Evolutionary conservation across 1,140 invertebrate genomes (phyloP).

Genomic region (Hypsibius dujardini): DNA sequence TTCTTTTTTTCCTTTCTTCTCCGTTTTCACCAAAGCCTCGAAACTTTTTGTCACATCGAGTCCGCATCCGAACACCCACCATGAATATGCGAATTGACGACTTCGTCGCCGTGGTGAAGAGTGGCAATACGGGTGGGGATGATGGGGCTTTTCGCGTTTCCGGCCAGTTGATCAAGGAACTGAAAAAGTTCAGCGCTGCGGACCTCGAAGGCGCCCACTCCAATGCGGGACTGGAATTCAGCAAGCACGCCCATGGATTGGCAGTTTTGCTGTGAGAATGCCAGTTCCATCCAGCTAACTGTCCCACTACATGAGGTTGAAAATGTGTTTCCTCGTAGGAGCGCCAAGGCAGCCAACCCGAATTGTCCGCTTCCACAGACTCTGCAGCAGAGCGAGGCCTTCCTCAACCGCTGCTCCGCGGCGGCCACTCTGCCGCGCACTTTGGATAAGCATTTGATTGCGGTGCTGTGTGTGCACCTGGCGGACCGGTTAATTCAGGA

Average conservation of each 20-base stretch:
- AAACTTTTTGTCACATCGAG: no score
- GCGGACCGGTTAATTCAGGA: not conserved
- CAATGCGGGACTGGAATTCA: no score
- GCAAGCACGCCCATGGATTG: constrained; percentile 4
- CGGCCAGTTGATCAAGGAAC: no score
- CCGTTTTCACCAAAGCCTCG: no score
- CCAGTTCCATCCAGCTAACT: not conserved
- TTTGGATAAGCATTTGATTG: not conserved
- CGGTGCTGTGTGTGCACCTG: not conserved
- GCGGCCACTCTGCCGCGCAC: not conserved
- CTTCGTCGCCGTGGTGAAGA: no score
- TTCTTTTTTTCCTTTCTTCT: no score
- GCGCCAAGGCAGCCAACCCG: constrained; percentile 3
- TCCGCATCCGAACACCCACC: no score
- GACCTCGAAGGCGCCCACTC: no score
- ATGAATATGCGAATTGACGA: no score
- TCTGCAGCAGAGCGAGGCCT: not conserved
- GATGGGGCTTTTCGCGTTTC: no score
- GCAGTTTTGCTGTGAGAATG: not conserved
- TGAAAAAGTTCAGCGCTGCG: no score
- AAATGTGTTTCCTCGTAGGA: not conserved
- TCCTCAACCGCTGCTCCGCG: not conserved
- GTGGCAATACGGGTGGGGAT: no score
- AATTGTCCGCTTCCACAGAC: not conserved
- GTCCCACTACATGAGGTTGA: not conserved